Evolutionary conservation across 2,797 vertebrate genomes (phyloP), one percentile per base, ranked within the genome.

Genomic region (Enteromius trimaculatus): DNA sequence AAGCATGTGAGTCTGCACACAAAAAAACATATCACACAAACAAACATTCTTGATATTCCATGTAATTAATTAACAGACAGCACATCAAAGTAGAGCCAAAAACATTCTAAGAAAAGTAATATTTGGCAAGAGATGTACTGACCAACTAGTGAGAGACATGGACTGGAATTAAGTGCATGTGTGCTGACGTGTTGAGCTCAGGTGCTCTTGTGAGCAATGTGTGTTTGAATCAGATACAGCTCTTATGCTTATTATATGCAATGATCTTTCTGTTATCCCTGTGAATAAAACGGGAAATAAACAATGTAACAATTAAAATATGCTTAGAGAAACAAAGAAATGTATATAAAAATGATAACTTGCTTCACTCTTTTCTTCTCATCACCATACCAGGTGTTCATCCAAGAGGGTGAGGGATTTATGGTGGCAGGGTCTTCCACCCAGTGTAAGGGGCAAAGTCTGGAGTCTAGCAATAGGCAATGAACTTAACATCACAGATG

Each of bases 391-490:
- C 88, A 98, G 97, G 96, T 96, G 95, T 34, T 95, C 94, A n/a
- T 96, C 96, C 26, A 94, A 96, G 17, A 94, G 96, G 44, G 97
- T 96, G 17, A 95, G 96, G 58, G 97, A 98, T 62, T 92, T 99
- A 0, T 99, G 97, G 97, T 99, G 97, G 97, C 97, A 98, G 92
- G 97, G 97, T 23, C 95, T 99, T 74, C 97, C 97, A 0, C 97
- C 97, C 0, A 98, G 97, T 0, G 97, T 99, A 86, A 91, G 97
- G 83, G 97, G 97, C 86, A 97, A 92, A 87, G 97, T 98, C 90
- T 99, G 97, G 97, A 97, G 96, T 92, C 90, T 99, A 85, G 97
- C 97, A 0, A 96, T 98, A 26, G 97, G 97, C 89, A 98, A 98
- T 0, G 97, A 99, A 64, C 93, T 99, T 87, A 99, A 98, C 94